Conservation (phyloP, 1,140 invertebrate genomes). For the Maniola jurtina region DNA sequence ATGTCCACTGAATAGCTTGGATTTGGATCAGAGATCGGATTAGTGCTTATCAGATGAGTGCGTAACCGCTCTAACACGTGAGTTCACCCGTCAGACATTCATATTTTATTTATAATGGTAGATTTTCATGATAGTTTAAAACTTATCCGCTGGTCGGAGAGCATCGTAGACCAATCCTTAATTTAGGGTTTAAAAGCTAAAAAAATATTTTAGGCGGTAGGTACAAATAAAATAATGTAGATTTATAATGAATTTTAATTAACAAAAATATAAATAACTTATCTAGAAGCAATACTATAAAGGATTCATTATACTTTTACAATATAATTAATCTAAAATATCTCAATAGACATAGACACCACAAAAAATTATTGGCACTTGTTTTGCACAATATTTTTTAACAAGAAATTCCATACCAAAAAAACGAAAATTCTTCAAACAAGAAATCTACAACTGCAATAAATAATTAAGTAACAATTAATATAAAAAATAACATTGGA, state of each 20-base stretch:
- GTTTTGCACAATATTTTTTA: constrained; percentile 21
- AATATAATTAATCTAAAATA: not conserved
- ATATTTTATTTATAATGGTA: no score
- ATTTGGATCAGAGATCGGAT: no score
- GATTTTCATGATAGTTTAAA: no score
- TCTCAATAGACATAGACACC: not conserved
- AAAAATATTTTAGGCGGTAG: not conserved
- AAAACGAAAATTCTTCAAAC: constrained; percentile 70
- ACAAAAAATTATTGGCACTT: constrained; percentile 24
- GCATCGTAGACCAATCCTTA: no score
- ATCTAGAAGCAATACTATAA: constrained; percentile 5
- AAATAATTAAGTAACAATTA: constrained; percentile 19
- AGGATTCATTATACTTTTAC: not conserved
- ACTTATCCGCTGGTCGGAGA: no score
- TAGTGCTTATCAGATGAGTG: no score
- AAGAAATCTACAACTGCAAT: constrained; percentile 50
- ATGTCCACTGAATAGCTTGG: no score
- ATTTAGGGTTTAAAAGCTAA: not conserved
- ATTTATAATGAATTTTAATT: constrained; percentile 31
- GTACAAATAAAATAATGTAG: constrained; percentile 18
- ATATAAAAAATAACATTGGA: constrained; percentile 40
- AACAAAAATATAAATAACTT: constrained; percentile 31
- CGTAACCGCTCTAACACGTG: no score
- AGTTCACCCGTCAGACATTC: no score
- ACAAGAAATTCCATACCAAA: constrained; percentile 2